Conservation (phyloP, 1,140 invertebrate species). For the Asobara japonica region DNA sequence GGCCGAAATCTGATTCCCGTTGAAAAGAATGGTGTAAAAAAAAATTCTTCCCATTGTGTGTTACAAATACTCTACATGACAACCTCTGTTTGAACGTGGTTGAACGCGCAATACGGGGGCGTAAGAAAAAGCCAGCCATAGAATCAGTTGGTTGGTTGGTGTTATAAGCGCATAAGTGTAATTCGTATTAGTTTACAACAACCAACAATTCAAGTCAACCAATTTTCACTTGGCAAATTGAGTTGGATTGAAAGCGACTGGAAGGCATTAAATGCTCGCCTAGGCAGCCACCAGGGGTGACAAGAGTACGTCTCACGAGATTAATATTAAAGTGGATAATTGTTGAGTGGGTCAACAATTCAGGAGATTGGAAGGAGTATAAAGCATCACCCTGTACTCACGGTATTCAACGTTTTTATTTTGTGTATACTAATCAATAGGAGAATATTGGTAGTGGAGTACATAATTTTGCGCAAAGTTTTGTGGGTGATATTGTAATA, state of each 20-base stretch:
- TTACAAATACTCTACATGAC: slow-evolving; percentile 15
- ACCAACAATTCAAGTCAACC: neutral
- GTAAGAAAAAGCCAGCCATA: slow-evolving; percentile 8
- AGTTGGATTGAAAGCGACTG: neutral
- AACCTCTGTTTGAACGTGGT: slow-evolving; percentile 11
- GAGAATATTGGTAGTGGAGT: no score
- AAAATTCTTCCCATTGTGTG: neutral
- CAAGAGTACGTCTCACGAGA: neutral
- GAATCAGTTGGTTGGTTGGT: no score
- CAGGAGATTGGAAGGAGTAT: neutral
- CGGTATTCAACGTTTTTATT: neutral
- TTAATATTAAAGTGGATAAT: no score
- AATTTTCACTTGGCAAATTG: neutral
- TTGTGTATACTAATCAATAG: no score
- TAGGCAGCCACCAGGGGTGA: neutral
- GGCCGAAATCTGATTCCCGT: neutral
- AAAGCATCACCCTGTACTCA: neutral
- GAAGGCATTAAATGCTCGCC: neutral
- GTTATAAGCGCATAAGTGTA: neutral
- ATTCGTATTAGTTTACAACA: slow-evolving; percentile 1
- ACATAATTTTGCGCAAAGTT: no score
- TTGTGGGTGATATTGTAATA: no score
- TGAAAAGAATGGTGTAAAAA: neutral
- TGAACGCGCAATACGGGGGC: slow-evolving; percentile 16
- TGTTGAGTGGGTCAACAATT: no score